phyloP scores from a whole-genome alignment of 2,113 vertebrate genomes.

The Pituophis catenifer region DNA sequence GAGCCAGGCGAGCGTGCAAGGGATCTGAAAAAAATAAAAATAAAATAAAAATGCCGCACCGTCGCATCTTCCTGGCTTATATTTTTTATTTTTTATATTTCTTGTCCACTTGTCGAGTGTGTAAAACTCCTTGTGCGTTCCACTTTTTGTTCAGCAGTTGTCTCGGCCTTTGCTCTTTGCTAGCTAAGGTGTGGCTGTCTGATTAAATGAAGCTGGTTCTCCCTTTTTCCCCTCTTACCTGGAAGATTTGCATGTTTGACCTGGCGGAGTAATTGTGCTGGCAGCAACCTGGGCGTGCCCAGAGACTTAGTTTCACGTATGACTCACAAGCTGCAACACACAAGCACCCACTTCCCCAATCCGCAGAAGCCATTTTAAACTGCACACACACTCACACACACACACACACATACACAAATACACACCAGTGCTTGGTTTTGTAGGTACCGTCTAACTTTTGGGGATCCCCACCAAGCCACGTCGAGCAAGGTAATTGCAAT shows the following conservation, averaged over 20 bases:
- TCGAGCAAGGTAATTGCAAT: conserved; percentile 57
- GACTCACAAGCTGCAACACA: conserved; percentile 75
- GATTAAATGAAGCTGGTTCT: conserved; percentile 26
- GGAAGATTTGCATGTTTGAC: conserved; percentile 72
- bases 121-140: not conserved
- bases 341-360: conserved; percentile 75
- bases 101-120: not conserved
- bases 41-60: too few species aligned
- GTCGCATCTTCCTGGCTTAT: too few species aligned
- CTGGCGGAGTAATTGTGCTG: conserved; percentile 69
- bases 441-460: conserved; percentile 57
- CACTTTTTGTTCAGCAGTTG: not conserved
- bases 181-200: conserved; percentile 36
- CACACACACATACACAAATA: not conserved
- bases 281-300: conserved; percentile 72
- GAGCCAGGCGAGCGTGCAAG: not conserved
- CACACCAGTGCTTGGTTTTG: conserved; percentile 32
- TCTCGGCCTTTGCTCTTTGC: conserved; percentile 28
- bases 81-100: not conserved
- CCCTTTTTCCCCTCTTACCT: conserved; percentile 52
- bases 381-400: conserved; percentile 39
- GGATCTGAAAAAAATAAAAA: too few species aligned
- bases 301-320: conserved; percentile 74
- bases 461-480: conserved; percentile 42
- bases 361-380: conserved; percentile 76